Evolutionary conservation across 1,140 invertebrate species (phyloP).

Genomic region (Heliconius hermathena): DNA sequence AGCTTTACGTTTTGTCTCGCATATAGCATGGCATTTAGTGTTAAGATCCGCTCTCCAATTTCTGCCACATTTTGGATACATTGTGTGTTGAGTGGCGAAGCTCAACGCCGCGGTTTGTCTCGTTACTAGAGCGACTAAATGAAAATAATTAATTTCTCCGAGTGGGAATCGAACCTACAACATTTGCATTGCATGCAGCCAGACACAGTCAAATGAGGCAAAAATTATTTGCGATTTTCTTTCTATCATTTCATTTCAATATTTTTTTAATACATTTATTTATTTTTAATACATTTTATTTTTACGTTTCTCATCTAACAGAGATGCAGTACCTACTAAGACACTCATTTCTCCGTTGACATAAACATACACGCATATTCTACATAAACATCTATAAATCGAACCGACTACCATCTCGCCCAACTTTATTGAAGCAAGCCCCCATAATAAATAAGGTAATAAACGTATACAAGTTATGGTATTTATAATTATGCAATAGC

Average conservation of each 20-base stretch:
- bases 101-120: background rate
- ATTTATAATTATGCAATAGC: constrained; percentile 30
- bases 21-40: background rate
- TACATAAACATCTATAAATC: background rate
- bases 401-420: background rate
- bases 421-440: background rate
- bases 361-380: no score
- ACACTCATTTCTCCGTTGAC: no score
- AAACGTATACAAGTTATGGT: constrained; percentile 13
- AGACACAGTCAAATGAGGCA: no score
- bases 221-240: no score
- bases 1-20: no score
- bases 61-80: background rate
- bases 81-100: background rate
- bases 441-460: constrained; percentile 17
- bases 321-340: no score
- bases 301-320: no score
- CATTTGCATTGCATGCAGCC: no score
- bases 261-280: no score
- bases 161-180: background rate
- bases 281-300: no score
- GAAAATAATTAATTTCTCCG: background rate
- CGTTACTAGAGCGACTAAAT: background rate
- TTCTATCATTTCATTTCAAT: no score
- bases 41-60: background rate